Percentiles rank a stretch among this genome's conserved stretches.
Evolutionary conservation across 2,888 invertebrate species (phyloP).

Genomic region (Octodonta nipae): DNA sequence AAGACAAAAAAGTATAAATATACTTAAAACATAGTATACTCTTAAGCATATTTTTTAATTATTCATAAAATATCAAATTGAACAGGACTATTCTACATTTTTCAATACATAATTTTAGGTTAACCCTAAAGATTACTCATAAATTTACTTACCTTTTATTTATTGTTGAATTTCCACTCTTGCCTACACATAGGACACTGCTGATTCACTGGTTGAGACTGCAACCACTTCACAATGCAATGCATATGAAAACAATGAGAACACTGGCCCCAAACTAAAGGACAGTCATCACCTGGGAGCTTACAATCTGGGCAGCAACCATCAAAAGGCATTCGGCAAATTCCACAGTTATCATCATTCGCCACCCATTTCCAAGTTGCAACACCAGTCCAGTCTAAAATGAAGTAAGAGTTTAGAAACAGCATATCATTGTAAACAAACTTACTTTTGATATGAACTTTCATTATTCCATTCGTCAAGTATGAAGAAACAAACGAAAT

Average conservation of each 20-base stretch:
- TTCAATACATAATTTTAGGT: not conserved
- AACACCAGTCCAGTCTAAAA: slow-evolving; percentile 78
- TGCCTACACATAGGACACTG: slow-evolving; percentile 96
- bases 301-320: slow-evolving; percentile 97
- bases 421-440: slow-evolving; percentile 5
- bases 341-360: slow-evolving; percentile 97
- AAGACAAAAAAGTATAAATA: no score
- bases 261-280: slow-evolving; percentile 95
- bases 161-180: slow-evolving; percentile 94
- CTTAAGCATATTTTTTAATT: no score
- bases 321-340: slow-evolving; percentile 98
- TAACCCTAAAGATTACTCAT: not conserved
- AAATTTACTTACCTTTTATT: slow-evolving; percentile 32
- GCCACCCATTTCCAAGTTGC: slow-evolving; percentile 99
- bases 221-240: slow-evolving; percentile 98
- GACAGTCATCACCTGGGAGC: slow-evolving; percentile 94
- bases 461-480: slow-evolving; percentile 14
- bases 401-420: slow-evolving; percentile 3
- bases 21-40: no score
- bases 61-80: no score
- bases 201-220: slow-evolving; percentile 76
- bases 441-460: slow-evolving; percentile 17
- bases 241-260: slow-evolving; percentile 99
- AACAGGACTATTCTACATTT: not conserved
- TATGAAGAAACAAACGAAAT: no score